Percentiles rank a stretch among this genome's conserved stretches.
Evolutionary conservation across 2,113 vertebrate species (phyloP).

Genomic region (Rhipidura dahli): DNA sequence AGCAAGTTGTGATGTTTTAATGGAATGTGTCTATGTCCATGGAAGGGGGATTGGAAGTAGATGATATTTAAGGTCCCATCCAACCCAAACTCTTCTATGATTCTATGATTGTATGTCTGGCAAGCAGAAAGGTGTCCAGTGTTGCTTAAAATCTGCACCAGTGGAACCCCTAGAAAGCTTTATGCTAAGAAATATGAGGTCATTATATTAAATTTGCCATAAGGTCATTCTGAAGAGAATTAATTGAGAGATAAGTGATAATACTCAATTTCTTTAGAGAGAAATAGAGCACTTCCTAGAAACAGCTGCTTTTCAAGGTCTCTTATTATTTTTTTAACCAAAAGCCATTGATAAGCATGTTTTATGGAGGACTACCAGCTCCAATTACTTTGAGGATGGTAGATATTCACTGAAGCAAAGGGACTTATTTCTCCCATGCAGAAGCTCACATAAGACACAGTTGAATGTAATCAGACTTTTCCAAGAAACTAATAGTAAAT

Average conservation of each 20-base stretch:
- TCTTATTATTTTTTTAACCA: not conserved
- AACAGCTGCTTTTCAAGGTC: not conserved
- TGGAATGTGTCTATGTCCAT: not conserved
- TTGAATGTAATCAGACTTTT: not conserved
- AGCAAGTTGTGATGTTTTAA: not conserved
- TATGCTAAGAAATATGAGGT: not conserved
- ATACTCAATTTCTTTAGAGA: not conserved
- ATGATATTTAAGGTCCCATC: not conserved
- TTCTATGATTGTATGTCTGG: not conserved
- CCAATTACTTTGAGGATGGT: not conserved
- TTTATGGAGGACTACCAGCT: not conserved
- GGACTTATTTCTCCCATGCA: not conserved
- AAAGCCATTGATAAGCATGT: not conserved
- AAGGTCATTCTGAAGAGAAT: not conserved
- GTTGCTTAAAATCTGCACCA: not conserved
- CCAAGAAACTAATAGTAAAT: not conserved
- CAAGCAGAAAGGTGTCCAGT: not conserved
- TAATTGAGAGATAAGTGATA: not conserved
- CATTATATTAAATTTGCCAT: not conserved
- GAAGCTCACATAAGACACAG: not conserved
- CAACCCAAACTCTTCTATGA: not conserved
- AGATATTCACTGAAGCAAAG: not conserved
- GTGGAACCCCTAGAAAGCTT: not conserved
- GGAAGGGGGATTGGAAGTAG: not conserved
- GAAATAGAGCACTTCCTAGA: not conserved